Evolutionary conservation across 2,113 vertebrate genomes (phyloP).

Genomic region (Zootoca vivipara): DNA sequence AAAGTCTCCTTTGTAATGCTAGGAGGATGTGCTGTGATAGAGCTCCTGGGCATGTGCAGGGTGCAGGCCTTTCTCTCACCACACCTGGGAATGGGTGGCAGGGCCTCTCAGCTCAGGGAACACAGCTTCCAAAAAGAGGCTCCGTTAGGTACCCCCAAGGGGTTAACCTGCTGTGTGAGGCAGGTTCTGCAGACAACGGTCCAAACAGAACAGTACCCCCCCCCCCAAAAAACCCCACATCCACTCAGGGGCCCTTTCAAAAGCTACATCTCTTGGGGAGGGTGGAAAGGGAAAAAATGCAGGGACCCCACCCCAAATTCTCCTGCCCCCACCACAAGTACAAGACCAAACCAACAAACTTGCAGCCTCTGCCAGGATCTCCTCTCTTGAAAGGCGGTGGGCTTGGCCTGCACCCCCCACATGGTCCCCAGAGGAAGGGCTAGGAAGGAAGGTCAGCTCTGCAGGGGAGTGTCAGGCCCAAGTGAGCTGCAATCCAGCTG

Average conservation of each 20-base stretch:
- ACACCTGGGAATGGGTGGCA: neutral
- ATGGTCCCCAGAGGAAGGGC: neutral
- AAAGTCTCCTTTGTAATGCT: no score
- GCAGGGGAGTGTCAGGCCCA: no score
- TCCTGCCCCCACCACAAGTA: neutral
- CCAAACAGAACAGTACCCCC: neutral
- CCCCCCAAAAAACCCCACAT: no score
- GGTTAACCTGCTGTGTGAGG: neutral
- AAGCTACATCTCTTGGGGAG: neutral
- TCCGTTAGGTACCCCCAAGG: no score
- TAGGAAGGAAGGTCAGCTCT: neutral
- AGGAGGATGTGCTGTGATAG: neutral
- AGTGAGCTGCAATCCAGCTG: neutral
- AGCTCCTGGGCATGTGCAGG: neutral
- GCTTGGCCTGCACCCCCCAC: neutral
- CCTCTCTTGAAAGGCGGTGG: rapidly evolving
- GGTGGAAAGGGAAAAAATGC: neutral
- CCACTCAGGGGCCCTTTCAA: neutral
- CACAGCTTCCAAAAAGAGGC: neutral
- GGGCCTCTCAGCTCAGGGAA: neutral
- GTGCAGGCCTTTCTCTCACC: neutral
- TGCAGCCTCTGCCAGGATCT: neutral
- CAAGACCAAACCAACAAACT: neutral
- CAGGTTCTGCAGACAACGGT: neutral
- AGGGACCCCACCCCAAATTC: no score